phyloP scores from a whole-genome alignment of 2,113 vertebrate genomes.

The Nymphicus hollandicus region DNA sequence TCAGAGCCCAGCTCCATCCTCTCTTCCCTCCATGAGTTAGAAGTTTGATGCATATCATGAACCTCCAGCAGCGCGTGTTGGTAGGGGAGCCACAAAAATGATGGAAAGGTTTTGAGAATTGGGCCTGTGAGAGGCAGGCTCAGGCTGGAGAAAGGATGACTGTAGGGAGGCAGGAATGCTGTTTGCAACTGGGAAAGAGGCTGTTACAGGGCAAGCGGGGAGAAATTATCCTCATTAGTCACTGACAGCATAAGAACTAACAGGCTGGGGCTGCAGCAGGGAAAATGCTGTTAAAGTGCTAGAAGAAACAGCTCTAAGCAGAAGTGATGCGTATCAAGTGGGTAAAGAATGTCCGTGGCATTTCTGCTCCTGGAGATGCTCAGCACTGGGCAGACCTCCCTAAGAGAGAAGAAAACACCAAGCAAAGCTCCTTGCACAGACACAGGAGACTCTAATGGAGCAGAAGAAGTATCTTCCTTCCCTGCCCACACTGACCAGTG shows the following conservation, averaged over 20 bases:
- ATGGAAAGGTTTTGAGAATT: neutral
- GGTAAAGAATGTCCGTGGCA: neutral
- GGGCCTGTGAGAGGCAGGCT: neutral
- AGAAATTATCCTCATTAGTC: neutral
- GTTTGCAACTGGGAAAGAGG: neutral
- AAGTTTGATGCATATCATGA: neutral
- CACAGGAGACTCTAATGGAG: neutral
- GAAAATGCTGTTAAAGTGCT: neutral
- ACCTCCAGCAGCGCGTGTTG: neutral
- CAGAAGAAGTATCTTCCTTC: neutral
- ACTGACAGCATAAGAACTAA: neutral
- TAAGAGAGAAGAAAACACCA: neutral
- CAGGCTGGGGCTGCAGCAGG: neutral
- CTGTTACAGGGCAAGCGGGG: neutral
- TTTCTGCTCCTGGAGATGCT: neutral
- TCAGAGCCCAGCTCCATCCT: neutral
- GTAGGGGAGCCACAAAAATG: neutral
- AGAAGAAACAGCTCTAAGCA: neutral
- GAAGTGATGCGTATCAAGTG: neutral
- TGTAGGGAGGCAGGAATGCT: neutral
- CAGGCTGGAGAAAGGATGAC: neutral
- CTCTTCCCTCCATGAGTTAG: neutral
- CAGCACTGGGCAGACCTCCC: neutral
- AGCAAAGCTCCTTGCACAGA: neutral
- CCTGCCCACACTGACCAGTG: neutral